Base-by-base conservation (phyloP, 1,140 invertebrate species). In the Acyrthosiphon pisum region DNA sequence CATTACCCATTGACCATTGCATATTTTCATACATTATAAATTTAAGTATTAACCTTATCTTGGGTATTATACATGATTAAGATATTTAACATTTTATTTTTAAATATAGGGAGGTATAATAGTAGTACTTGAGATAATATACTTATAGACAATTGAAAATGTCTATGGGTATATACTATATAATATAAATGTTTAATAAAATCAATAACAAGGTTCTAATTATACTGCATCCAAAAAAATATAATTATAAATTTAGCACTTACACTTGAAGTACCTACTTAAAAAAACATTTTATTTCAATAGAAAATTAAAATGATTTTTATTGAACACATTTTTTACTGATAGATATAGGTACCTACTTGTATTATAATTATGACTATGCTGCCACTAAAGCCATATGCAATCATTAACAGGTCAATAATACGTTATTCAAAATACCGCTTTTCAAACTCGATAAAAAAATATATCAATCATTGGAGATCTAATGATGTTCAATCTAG, bases 401-500 rank as follows among this genome's bases (percentile, higher is more conserved):
- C 26, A 86, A 46, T 86, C 41, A 86, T 86, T 86, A 23, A 86
- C 26, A 86, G 35, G 50, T 37, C 48, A 89, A 35, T 89, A 56
- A 23, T 56, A 41, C 22, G 53, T 41, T 56, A 56, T 89, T 89
- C 23, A 56, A 89, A 89, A 89, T 56, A 89, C 9, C 86, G 37
- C 87, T 50, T 89, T 23, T 88, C 26, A 68, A 68, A 44, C 53
- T 68, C 37, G 18, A 90, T 90, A 90, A 68, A 90, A 68, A 68
- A 90, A 60, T 44, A 44, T 90, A 90, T 68, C 89, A 44, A 68
- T 68, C 53, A 90, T 68, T 23, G 37, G 44, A 68, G 11, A 60
- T 68, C 89, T 44, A 60, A 90, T 68, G 89, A 90, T 90, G 89
- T 68, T 68, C 89, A 68, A 90, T 68, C 6, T 90, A 90, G 89